Evolutionary conservation across 2,797 vertebrate species (phyloP), one percentile per base, ranked within the genome.

Genomic region (Leptodactylus fallax): DNA sequence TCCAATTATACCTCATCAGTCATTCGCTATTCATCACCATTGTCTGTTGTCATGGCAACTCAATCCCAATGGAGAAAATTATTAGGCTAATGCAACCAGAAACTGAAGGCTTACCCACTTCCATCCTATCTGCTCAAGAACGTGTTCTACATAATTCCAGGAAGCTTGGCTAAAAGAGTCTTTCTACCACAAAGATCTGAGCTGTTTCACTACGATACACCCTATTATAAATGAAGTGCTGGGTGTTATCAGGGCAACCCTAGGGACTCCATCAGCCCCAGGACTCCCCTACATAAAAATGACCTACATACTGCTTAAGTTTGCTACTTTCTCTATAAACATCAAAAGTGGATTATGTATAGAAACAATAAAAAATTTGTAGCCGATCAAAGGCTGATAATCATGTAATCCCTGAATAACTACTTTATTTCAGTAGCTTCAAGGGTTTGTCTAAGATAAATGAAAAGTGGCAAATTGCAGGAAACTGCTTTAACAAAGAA

Each of bases 1-100:
- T 71, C 12, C 58, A 88, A 25, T 47, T 87, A 78, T 16, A 56
- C 14, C 13, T 58, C 55, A 67, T 61, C 74, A 55, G 67, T 27
- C 72, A 63, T 49, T 49, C 19, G 53, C n/a, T 69, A 67, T 53
- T 60, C 82, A 85, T 88, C 19, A 27, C 53, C 56, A 27, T 84
- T 17, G 79, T 63, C 67, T 27, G 83, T 85, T 76, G 83, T 81
- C 87, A 85, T 60, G 78, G 87, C n/a, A 85, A 85, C 78, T 21
- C 11, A 58, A 81, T 85, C 83, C 83, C 87, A 61, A 67, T 0
- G 21, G 78, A 79, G 76, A 60, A 74, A 27, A 67, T 79, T 81
- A 88, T 85, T 81, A 85, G 47, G 11, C 67, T 81, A 88, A 88
- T 88, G 83, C 49, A 72, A 71, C 83, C 58, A 77, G 55, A 55